phyloP scores from a whole-genome alignment of 2,797 vertebrate genomes.

The Dendrocincla tyrannina region DNA sequence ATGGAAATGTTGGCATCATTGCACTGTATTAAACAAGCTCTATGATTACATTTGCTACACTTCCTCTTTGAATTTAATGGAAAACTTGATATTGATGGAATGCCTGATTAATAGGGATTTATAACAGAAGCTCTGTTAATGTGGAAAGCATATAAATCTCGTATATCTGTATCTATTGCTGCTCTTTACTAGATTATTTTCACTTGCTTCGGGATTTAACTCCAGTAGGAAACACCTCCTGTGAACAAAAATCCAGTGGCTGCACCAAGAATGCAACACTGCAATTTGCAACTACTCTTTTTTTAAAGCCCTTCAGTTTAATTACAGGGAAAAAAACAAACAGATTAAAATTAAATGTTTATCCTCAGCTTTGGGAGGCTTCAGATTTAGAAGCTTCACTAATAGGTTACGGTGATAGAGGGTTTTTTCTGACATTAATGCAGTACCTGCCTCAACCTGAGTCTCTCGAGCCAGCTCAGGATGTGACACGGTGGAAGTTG shows the following conservation, averaged over 20 bases:
- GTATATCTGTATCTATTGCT: neutral
- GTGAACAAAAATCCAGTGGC: neutral
- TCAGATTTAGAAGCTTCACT: neutral
- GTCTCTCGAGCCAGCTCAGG: neutral
- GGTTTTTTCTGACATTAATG: neutral
- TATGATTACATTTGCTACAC: constrained; percentile 32
- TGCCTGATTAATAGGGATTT: constrained; percentile 60
- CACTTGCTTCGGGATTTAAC: neutral
- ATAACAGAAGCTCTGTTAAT: constrained; percentile 52
- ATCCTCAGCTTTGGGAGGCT: neutral
- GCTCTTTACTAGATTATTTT: neutral
- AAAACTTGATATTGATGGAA: constrained; percentile 49
- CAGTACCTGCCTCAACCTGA: neutral
- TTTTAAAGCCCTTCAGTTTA: neutral
- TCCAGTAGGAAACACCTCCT: neutral
- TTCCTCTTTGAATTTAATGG: constrained; percentile 54
- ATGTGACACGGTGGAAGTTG: neutral
- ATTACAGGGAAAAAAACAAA: neutral
- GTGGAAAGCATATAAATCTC: constrained; percentile 18
- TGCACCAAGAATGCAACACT: neutral
- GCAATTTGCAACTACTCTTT: neutral
- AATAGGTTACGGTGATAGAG: neutral
- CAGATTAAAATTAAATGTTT: neutral
- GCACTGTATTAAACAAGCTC: constrained; percentile 50
- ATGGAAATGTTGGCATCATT: constrained; percentile 33